Evolutionary conservation across 1,140 invertebrate species (phyloP), one percentile per base, ranked within the genome.

Genomic region (Sinonovacula constricta): DNA sequence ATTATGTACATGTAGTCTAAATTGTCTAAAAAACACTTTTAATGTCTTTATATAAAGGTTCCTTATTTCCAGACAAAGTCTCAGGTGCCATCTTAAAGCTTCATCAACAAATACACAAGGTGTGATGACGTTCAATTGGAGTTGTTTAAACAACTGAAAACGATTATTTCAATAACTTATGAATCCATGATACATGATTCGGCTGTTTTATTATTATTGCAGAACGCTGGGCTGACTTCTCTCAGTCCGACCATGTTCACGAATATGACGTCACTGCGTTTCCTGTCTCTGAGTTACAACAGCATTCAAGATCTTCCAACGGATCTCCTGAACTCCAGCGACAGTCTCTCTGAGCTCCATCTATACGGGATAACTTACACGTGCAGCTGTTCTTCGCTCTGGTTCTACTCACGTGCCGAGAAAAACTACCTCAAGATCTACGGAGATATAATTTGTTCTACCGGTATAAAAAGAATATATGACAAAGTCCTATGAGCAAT

Each of bases 201-300:
- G n/a, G n/a, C n/a, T 45, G 7, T 10, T 7, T 45, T 10, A 45
- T 10, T 45, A 10, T 45, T 45, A 45, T 45, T 45, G 15, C 34
- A 71, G 68, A 56, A 56, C n/a, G 10, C 60, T 12, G 59, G 30
- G 14, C 18, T 74, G 18, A 65, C 33, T 2, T 24, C 36, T 4
- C 14, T 74, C 1, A 7, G 22, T 15, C 10, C 22, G 15, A 31
- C 3, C 15, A 30, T 63, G 22, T 54, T 74, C 26, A 26, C 36
- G 7, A 34, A 53, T 14, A 63, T 22, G 14, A 74, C 70, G 5
- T 31, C 45, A 34, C 70, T 74, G 1, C 57, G 70, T 10, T 63
- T 53, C 51, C 34, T 74, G 1, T 74, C 70, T 2, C 49, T 74
- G 12, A 57, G 70, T 10, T 51, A 74, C 45, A 74, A 74, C 28